These are phyloP conservation scores for Chelonia mydas DNA, from an alignment of 2,797 vertebrate species.

Conservation along the genomic window DNA sequence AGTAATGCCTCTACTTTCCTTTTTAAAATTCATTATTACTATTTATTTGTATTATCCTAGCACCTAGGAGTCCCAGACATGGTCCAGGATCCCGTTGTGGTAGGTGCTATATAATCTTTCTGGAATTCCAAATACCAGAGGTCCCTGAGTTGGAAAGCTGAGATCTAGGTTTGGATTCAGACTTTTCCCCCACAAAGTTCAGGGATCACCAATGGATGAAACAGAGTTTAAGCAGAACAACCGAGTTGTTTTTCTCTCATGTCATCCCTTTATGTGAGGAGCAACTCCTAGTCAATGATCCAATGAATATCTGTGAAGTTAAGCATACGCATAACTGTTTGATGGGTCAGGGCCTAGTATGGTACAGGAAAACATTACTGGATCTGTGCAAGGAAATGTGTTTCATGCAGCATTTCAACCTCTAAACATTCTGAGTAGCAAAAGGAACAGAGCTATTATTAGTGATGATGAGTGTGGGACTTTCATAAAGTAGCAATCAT, in stretches of 20 bases:
- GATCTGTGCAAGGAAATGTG: conserved; percentile 51
- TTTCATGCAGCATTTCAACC: conserved; percentile 55
- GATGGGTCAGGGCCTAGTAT: conserved; percentile 23
- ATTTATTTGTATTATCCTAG: no score
- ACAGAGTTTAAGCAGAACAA: background rate
- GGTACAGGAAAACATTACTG: background rate
- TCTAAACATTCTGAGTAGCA: conserved; percentile 62
- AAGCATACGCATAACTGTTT: background rate
- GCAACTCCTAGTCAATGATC: background rate
- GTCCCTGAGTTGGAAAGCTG: background rate
- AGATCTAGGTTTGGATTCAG: background rate
- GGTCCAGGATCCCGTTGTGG: background rate
- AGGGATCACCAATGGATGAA: background rate
- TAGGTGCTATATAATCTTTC: background rate
- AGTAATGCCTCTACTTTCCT: background rate
- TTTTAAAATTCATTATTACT: background rate
- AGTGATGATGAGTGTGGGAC: conserved; percentile 72
- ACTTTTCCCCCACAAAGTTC: background rate
- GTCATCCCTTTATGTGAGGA: background rate
- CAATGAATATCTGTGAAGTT: background rate
- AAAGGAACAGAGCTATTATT: conserved; percentile 71
- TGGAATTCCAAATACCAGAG: background rate
- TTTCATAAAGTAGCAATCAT: conserved; percentile 74
- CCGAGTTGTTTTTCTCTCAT: background rate
- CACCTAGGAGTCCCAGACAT: background rate